Base-by-base conservation (phyloP, 2,113 vertebrate genomes). In the Geococcyx californianus region DNA sequence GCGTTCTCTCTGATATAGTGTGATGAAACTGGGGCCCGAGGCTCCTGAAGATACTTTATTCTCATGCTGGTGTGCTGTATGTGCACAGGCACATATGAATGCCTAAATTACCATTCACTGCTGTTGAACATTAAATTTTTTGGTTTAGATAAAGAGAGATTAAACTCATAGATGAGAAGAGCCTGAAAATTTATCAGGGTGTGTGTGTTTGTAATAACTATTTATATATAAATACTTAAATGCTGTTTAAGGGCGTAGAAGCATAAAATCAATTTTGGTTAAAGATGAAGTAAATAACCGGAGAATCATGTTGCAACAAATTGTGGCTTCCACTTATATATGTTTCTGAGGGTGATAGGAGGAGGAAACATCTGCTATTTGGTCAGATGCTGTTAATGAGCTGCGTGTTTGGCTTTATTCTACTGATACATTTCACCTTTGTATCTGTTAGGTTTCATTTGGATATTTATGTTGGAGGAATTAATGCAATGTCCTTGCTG, bases 301-400 rank as follows among this genome's bases (percentile, higher is more conserved):
- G 76, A 49, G 68, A 93, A 77, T 78, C 34, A 8, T 45, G 45
- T 87, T 96, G 88, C 66, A 93, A 54, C 72, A 74, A 88, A 88
- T n/a, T 72, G 67, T 72, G 76, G 45, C 47, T 94, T 90, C 42
- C 47, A 70, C 25, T 66, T 69, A 60, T 82, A 47, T 58, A n/a
- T 68, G 23, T 91, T 93, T 44, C 72, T 87, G 25, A 63, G 36
- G 38, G 54, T 31, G 84, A 84, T 10, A 81, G 69, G 85, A 76
- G 76, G 54, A 94, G 78, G 69, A 87, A 88, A 66, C 36, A 87
- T 87, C 88, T 96, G 59, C 76, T 91, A 20, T 86, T 92, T 70
- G 77, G 52, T 90, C 64, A 96, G 56, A 68, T 87, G 49, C 58
- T 95, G 56, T 82, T 95, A 82, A 84, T 36, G 49, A 60, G 40